Conservation (phyloP, 92 coral and sea anemone genomes). For the Parazoanthus darwini region DNA sequence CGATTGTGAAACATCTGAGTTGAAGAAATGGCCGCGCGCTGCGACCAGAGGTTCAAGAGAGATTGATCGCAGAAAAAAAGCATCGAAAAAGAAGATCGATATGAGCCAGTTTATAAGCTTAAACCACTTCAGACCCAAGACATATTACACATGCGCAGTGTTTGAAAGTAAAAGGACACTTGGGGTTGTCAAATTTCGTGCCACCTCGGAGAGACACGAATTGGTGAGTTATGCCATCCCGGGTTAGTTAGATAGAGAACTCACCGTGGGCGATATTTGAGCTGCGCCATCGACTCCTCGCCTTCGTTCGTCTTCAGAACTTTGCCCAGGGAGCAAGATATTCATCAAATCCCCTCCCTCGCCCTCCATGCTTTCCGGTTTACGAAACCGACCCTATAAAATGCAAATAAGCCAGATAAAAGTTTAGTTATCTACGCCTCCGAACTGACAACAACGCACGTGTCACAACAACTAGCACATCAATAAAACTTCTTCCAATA, state of each 20-base stretch:
- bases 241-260: not conserved
- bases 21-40: not conserved
- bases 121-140: not conserved
- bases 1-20: not conserved
- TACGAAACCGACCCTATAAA: constrained; percentile 14
- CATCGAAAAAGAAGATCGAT: not conserved
- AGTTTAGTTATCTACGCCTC: not conserved
- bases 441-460: constrained; percentile 35
- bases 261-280: constrained; percentile 36
- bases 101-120: not conserved
- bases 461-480: constrained; percentile 26
- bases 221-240: not conserved
- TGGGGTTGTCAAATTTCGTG: constrained; percentile 39
- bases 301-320: constrained; percentile 34
- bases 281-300: constrained; percentile 33
- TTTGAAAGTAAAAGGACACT: constrained; percentile 27
- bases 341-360: constrained; percentile 46
- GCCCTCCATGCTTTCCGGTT: constrained; percentile 37
- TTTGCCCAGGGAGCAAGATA: constrained; percentile 39
- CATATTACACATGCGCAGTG: constrained; percentile 37
- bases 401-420: constrained; percentile 18
- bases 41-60: not conserved
- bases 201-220: not conserved
- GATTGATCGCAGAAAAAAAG: not conserved
- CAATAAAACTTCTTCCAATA: not conserved